These are phyloP conservation scores for Lipotes vexillifer DNA, from an alignment of 2,113 vertebrate genomes.

Conservation along the genomic window DNA sequence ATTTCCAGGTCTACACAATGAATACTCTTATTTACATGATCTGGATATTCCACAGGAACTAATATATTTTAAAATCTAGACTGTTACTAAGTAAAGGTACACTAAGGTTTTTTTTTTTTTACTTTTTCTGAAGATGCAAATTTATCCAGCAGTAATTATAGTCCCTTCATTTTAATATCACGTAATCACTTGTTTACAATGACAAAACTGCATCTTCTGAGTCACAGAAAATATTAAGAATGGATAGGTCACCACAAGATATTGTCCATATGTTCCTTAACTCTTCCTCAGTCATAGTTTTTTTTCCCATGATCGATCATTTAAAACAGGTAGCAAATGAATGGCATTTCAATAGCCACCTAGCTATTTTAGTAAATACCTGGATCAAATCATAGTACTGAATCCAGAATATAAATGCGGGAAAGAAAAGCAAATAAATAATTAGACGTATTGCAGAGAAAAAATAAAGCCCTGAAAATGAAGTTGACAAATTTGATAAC, in stretches of 20 bases:
- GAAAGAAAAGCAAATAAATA: background rate
- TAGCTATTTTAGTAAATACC: conserved; percentile 2
- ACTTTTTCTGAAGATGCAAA: background rate
- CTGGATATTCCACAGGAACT: background rate
- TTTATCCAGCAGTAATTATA: background rate
- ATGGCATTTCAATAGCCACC: background rate
- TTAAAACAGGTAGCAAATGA: background rate
- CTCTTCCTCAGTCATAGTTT: background rate
- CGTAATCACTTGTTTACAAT: background rate
- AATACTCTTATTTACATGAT: background rate
- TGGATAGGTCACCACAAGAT: background rate
- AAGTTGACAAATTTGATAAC: background rate
- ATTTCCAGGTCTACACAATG: background rate
- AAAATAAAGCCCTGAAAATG: background rate
- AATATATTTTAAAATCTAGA: background rate
- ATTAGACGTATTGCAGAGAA: background rate
- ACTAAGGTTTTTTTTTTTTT: background rate
- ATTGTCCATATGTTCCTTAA: background rate
- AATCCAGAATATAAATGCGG: background rate
- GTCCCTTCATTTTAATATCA: background rate
- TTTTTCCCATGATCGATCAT: background rate
- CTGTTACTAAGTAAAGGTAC: background rate
- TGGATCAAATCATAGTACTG: background rate
- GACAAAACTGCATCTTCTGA: conserved; percentile 4
- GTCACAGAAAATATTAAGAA: background rate